Conservation (phyloP, 2,797 vertebrate species). For the Toxotes lorentzi region DNA sequence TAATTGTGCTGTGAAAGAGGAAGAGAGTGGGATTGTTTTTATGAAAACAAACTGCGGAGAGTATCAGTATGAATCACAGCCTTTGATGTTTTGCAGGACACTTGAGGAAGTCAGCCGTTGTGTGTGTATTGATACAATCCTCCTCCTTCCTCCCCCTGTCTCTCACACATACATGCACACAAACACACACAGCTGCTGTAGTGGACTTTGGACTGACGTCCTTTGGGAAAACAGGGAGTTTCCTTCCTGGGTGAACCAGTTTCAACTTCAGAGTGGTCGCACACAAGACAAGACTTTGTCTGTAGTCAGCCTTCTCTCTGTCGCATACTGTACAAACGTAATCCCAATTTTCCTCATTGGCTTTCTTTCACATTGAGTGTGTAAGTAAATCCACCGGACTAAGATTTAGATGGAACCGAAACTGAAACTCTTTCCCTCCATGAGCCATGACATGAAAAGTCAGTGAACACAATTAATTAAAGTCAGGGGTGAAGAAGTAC, state of each 20-base stretch:
- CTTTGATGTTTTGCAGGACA: constrained; percentile 51
- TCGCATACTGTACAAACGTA: not conserved
- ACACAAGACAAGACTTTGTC: constrained; percentile 17
- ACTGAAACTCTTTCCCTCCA: not conserved
- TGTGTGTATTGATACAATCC: constrained; percentile 57
- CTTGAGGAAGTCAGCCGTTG: constrained; percentile 44
- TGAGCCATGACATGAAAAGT: not conserved
- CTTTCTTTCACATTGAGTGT: not conserved
- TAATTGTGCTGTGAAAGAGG: constrained; percentile 20
- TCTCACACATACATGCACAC: constrained; percentile 33
- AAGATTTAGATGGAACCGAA: not conserved
- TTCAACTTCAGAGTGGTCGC: constrained; percentile 30
- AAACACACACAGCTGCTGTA: constrained; percentile 59
- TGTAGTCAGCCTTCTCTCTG: constrained; percentile 7
- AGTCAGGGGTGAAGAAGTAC: no score
- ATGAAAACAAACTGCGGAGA: constrained; percentile 40
- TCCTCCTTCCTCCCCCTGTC: constrained; percentile 20
- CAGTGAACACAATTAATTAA: not conserved
- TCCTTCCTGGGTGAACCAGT: constrained; percentile 74
- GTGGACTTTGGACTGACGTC: constrained; percentile 64
- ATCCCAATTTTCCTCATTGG: not conserved
- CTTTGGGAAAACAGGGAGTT: constrained; percentile 73
- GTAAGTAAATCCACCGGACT: not conserved
- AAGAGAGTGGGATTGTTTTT: constrained; percentile 42
- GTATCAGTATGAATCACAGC: constrained; percentile 47